Conservation (phyloP, 1,140 invertebrate genomes). For the Goniozus legneri region DNA sequence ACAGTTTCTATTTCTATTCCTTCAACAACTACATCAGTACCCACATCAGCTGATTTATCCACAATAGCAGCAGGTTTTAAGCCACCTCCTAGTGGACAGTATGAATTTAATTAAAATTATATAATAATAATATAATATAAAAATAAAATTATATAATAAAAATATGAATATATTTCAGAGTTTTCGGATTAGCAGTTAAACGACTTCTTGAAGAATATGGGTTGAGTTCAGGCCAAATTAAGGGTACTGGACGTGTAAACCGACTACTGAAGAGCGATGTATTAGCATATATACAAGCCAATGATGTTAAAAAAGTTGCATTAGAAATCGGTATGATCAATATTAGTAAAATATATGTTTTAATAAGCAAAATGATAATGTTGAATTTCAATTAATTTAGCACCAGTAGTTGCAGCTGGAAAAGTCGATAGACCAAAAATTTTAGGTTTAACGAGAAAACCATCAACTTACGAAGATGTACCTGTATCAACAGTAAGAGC, state of each 20-base stretch:
- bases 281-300: slow-evolving; percentile 56
- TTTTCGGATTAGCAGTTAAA: slow-evolving; percentile 63
- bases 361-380: too few relatives aligned
- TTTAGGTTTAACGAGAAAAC: slow-evolving; percentile 6
- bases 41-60: slow-evolving; percentile 28
- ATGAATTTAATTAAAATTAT: too few relatives aligned
- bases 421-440: not conserved
- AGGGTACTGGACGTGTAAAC: slow-evolving; percentile 59
- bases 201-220: slow-evolving; percentile 62
- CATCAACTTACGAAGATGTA: slow-evolving; percentile 69
- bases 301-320: slow-evolving; percentile 55
- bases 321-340: slow-evolving; percentile 36
- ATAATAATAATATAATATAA: slow-evolving; percentile 1
- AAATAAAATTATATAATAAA: slow-evolving; percentile 1
- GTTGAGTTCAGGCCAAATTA: slow-evolving; percentile 52
- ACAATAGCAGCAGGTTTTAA: slow-evolving; percentile 29
- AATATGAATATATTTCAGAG: slow-evolving; percentile 25
- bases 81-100: slow-evolving; percentile 40
- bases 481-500: slow-evolving; percentile 82
- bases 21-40: slow-evolving; percentile 31
- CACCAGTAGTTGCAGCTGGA: slow-evolving; percentile 8
- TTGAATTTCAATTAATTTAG: slow-evolving; percentile 6
- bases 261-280: slow-evolving; percentile 66
- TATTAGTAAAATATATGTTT: too few relatives aligned
- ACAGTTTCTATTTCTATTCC: slow-evolving; percentile 27